phyloP scores from a whole-genome alignment of 2,888 invertebrate genomes.

The Norana najaformis region DNA sequence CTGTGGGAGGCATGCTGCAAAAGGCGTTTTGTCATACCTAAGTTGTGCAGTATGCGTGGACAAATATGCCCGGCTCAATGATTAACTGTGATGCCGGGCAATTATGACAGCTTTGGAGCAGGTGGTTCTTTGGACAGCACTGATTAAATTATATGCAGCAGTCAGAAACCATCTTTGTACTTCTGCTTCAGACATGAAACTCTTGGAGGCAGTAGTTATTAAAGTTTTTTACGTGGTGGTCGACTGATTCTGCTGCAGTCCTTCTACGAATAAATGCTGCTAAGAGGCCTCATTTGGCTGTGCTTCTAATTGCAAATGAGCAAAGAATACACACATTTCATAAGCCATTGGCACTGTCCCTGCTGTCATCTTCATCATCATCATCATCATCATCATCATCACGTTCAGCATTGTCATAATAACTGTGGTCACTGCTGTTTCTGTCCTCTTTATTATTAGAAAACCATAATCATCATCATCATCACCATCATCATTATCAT shows the following conservation, averaged over 20 bases:
- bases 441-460: too few relatives aligned
- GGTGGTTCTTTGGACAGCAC: conserved; percentile 8
- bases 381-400: not conserved
- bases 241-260: not conserved
- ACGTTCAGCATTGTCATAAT: too few relatives aligned
- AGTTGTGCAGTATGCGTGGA: not conserved
- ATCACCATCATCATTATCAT: not conserved
- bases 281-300: not conserved
- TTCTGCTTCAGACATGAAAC: conserved; percentile 10
- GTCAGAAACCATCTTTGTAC: conserved; percentile 20
- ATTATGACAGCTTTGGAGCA: conserved; percentile 25
- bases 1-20: not conserved
- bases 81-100: conserved; percentile 25
- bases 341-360: not conserved
- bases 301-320: not conserved
- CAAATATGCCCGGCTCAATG: not conserved
- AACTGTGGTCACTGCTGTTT: too few relatives aligned
- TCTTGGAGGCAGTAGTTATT: not conserved
- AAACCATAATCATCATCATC: too few relatives aligned
- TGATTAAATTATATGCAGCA: conserved; percentile 20
- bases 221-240: conserved; percentile 25
- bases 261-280: not conserved
- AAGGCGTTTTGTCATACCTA: not conserved
- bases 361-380: not conserved
- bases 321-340: not conserved